Conservation (phyloP, 2,888 invertebrate genomes). For the Deroplatys truncata region DNA sequence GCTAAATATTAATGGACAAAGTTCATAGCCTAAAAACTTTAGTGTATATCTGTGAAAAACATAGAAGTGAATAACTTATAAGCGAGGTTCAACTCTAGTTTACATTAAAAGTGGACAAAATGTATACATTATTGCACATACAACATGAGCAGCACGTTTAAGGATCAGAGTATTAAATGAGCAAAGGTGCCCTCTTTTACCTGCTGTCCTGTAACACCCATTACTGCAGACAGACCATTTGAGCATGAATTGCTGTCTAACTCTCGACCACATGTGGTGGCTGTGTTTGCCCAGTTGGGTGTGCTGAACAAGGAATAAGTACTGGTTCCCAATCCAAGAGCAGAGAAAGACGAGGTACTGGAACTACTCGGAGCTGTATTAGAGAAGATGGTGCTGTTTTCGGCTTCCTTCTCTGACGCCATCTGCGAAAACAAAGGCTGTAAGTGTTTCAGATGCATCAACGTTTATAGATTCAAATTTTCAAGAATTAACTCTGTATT, state of each 20-base stretch:
- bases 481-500: too few species aligned
- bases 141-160: too few species aligned
- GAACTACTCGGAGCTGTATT: background rate
- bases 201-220: slow-evolving; percentile 28
- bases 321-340: slow-evolving; percentile 16
- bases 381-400: slow-evolving; percentile 23
- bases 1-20: too few species aligned
- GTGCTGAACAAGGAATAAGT: slow-evolving; percentile 40
- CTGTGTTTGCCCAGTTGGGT: slow-evolving; percentile 28
- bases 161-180: too few species aligned
- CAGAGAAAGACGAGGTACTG: slow-evolving; percentile 15
- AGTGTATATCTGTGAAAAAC: too few species aligned
- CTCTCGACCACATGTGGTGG: background rate
- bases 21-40: too few species aligned
- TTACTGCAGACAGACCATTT: slow-evolving; percentile 8
- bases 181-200: background rate
- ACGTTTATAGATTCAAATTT: too few species aligned
- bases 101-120: too few species aligned
- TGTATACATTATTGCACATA: too few species aligned
- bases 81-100: too few species aligned
- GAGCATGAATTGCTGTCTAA: slow-evolving; percentile 10
- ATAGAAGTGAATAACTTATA: too few species aligned
- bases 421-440: background rate
- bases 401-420: background rate
- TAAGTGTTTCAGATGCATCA: background rate